Evolutionary conservation across 2,797 vertebrate species (phyloP), one percentile per base, ranked within the genome.

Genomic region (Pseudopleuronectes americanus): DNA sequence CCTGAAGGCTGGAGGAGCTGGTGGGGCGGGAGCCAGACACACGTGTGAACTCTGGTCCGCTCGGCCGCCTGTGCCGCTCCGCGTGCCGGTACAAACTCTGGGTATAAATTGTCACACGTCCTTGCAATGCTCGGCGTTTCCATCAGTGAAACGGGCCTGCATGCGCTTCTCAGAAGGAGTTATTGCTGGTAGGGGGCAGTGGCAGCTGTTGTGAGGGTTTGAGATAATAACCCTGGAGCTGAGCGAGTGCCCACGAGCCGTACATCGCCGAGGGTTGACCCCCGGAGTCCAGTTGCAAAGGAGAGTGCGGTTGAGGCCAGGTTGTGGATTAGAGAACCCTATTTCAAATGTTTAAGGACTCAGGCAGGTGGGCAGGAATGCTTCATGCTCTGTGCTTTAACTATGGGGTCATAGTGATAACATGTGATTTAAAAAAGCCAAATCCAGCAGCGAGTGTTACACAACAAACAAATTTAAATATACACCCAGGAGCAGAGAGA

Each of bases 191-290:
- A 84, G 81, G 62, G 80, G 75, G 77, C 64, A 64, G 84, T 6
- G 64, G 86, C 92, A 93, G 90, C 91, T 92, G 91, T 79, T 83
- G 64, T 28, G 61, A 81, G 80, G 26, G 78, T 65, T 74, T 77
- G 76, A 75, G 73, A 72, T 76, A 91, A 92, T 92, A 92, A 85
- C 79, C 73, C 58, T 36, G 8, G 66, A 84, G 85, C 57, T 73
- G 71, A 82, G 68, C 10, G 70, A 85, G 76, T 67, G 70, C 70
- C 77, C 64, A 17, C 33, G 22, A 79, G 80, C 80, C 80, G 74
- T 76, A 43, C 68, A 41, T 83, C 76, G 43, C 81, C 65, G 54
- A 26, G 62, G 61, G 79, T 77, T 80, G 83, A 90, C 77, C 78
- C 65, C 26, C 0, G 71, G 89, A 79, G 80, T 90, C 89, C 68